Base-by-base conservation (phyloP, 37 sponge, comb jelly and placozoan genomes). In the Tethya wilhelma region DNA sequence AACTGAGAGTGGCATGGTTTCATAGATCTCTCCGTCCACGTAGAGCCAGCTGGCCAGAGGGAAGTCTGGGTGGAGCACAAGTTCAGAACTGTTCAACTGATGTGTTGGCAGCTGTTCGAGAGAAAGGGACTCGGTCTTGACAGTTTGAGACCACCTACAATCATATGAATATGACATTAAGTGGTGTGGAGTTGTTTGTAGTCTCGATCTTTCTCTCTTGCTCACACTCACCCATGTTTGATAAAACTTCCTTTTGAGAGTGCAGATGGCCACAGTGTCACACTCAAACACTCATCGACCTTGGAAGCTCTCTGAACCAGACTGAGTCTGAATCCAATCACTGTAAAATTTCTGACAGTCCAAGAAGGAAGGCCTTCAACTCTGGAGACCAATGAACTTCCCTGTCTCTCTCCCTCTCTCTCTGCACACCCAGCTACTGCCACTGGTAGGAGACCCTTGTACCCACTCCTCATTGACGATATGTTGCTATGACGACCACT, bases 21-120 rank as follows among this genome's bases (percentile, higher is more conserved):
- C 93, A 37, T 77, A 92, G 0, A 38, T 65, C 49, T 92, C 93
- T 3, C 93, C 93, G 64, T 92, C 93, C 14, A 92, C 71, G 76
- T 66, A 80, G 26, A 86, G 56, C 93, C 93, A 92, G 19, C 64
- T 64, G 74, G 66, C 56, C 6, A 1, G 36, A 1, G 14, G 25
- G 38, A 22, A 6, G 26, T 59, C 40, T 0, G 69, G 74, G 6
- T 62, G 56, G 8, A 82, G 41, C 4, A 83, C 59, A 2, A 68
- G 22, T 49, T 70, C 57, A 30, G 62, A 38, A 14, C 30, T 38
- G 11, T 38, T 29, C 29, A 78, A 36, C 17, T 1, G 11, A n/a
- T 31, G 30, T 23, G 60, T 37, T 46, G 77, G 62, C 3, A 69
- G 71, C 1, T 1, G 6, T n/a, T n/a, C n/a, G n/a, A n/a, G n/a